Evolutionary conservation across 2,888 invertebrate species (phyloP).

Genomic region (Pterostichus madidus): DNA sequence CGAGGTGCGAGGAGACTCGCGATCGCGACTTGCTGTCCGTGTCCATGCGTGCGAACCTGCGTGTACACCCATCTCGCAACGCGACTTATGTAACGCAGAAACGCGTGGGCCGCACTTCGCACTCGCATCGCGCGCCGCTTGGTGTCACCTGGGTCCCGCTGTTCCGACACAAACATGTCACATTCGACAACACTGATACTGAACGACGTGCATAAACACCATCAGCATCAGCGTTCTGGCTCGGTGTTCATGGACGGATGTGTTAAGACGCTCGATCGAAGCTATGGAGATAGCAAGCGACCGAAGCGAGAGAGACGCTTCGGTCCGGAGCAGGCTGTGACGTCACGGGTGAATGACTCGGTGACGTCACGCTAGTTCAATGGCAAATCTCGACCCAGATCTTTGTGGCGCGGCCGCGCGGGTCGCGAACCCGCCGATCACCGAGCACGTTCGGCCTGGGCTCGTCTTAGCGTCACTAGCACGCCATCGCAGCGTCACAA

Average conservation of each 20-base stretch:
- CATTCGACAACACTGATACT: constrained; percentile 34
- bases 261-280: not conserved
- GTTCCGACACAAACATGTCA: constrained; percentile 27
- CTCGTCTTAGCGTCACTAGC: not conserved
- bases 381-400: constrained; percentile 79
- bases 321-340: constrained; percentile 71
- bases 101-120: constrained; percentile 40
- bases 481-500: constrained; percentile 9
- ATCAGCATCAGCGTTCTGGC: not conserved
- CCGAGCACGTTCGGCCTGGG: constrained; percentile 4
- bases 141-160: constrained; percentile 20
- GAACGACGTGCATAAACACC: not conserved
- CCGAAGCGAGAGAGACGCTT: not conserved
- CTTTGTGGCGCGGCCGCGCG: constrained; percentile 68
- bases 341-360: constrained; percentile 78
- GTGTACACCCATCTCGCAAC: not conserved
- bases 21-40: not conserved
- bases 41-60: not conserved
- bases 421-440: constrained; percentile 55
- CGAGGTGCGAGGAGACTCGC: constrained; percentile 12
- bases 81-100: constrained; percentile 36
- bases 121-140: constrained; percentile 8
- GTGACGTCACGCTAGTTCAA: constrained; percentile 77
- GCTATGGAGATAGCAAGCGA: not conserved
- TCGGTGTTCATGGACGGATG: constrained; percentile 6